These are phyloP conservation scores for Megaustenia siamemsis DNA, from an alignment of 2,888 invertebrate genomes.

Conservation along the genomic window DNA sequence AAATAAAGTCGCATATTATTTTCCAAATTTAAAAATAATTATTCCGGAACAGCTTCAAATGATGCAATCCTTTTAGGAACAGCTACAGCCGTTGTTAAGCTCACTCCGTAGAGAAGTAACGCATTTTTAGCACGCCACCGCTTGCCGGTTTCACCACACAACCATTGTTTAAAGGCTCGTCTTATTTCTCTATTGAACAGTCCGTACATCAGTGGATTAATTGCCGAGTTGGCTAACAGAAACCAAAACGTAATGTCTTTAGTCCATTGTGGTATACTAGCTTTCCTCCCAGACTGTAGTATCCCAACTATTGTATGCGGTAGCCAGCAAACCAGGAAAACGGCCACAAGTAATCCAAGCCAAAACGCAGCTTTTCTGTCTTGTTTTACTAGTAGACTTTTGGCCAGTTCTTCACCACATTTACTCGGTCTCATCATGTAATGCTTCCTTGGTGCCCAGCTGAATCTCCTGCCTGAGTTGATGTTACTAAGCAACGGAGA, in stretches of 20 bases:
- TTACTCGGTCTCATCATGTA: conserved; percentile 40
- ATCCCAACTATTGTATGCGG: conserved; percentile 67
- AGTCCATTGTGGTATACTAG: conserved; percentile 60
- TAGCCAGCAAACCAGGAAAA: conserved; percentile 71
- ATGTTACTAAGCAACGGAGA: neutral
- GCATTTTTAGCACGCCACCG: conserved; percentile 40
- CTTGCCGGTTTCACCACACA: conserved; percentile 28
- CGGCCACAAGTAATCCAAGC: conserved; percentile 67
- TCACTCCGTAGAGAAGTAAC: conserved; percentile 33
- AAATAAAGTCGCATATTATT: neutral
- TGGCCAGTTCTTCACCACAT: conserved; percentile 67
- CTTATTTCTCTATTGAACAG: conserved; percentile 70
- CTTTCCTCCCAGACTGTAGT: conserved; percentile 60
- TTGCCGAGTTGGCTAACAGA: conserved; percentile 66
- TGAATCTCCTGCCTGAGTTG: conserved; percentile 31
- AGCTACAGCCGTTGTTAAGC: conserved; percentile 28
- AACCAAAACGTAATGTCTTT: conserved; percentile 65
- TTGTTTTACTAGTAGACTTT: conserved; percentile 68
- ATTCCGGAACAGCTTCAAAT: conserved; percentile 45
- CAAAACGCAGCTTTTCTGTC: conserved; percentile 71
- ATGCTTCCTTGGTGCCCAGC: conserved; percentile 23
- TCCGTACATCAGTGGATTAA: conserved; percentile 72
- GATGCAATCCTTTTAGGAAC: conserved; percentile 23
- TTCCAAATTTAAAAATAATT: neutral
- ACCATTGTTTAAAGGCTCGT: conserved; percentile 53